Conservation (phyloP, 2,113 vertebrate genomes). For the Ptilonorhynchus violaceus region DNA sequence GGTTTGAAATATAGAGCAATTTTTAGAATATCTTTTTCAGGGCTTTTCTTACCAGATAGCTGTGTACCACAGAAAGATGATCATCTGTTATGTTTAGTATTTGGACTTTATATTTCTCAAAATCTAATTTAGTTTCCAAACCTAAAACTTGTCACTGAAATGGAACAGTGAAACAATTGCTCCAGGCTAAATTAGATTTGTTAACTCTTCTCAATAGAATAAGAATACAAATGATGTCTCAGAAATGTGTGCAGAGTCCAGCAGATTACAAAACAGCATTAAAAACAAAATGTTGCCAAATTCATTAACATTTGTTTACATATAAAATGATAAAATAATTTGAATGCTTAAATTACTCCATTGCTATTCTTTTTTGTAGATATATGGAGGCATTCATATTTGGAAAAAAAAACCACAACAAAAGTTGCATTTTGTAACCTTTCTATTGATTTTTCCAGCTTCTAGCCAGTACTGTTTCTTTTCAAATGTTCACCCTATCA, state of each 20-base stretch:
- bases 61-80: neutral
- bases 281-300: neutral
- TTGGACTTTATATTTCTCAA: neutral
- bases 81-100: neutral
- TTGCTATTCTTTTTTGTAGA: accelerated
- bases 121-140: neutral
- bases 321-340: neutral
- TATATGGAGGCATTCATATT: neutral
- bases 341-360: neutral
- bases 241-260: neutral
- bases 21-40: neutral
- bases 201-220: neutral
- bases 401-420: neutral
- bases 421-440: neutral
- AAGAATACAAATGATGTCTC: neutral
- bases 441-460: neutral
- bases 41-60: neutral
- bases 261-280: neutral
- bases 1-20: neutral
- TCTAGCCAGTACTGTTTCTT: neutral
- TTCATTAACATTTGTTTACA: neutral
- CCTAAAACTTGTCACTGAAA: neutral
- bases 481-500: neutral
- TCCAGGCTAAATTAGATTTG: neutral
- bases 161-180: neutral